These are phyloP conservation scores for Acanthochromis polyacanthus DNA, from an alignment of 2,113 vertebrate genomes.

Conservation along the genomic window DNA sequence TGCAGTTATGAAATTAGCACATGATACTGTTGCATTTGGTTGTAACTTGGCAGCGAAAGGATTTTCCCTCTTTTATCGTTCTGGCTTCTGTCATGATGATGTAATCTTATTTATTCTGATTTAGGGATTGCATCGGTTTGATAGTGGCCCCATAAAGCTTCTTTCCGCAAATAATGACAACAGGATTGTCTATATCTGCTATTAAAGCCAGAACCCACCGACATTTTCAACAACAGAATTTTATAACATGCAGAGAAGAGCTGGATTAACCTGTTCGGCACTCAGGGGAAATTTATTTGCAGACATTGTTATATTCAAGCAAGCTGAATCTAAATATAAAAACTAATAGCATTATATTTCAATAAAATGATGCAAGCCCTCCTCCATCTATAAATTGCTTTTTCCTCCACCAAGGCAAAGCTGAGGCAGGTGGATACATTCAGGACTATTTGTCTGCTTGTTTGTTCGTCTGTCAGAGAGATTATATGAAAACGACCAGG, in stretches of 20 bases:
- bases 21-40: conserved; percentile 1
- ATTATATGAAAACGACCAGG: too few species aligned
- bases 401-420: too few species aligned
- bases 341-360: too few species aligned
- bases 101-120: conserved; percentile 21
- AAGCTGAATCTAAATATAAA: too few species aligned
- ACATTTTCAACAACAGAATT: not conserved
- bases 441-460: too few species aligned
- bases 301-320: too few species aligned
- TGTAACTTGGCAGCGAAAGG: not conserved
- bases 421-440: too few species aligned
- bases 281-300: too few species aligned
- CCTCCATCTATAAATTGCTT: too few species aligned
- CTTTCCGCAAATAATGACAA: not conserved
- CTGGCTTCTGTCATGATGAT: conserved; percentile 13
- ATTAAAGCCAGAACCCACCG: not conserved
- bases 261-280: too few species aligned
- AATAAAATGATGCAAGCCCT: too few species aligned
- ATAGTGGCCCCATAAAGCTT: not conserved
- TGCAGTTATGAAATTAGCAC: not conserved
- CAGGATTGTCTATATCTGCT: not conserved
- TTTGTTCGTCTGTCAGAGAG: too few species aligned
- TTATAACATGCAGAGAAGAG: not conserved
- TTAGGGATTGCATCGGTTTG: conserved; percentile 1
- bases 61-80: not conserved